Base-by-base conservation (phyloP, 2,797 vertebrate genomes). In the Malurus leucopterus region DNA sequence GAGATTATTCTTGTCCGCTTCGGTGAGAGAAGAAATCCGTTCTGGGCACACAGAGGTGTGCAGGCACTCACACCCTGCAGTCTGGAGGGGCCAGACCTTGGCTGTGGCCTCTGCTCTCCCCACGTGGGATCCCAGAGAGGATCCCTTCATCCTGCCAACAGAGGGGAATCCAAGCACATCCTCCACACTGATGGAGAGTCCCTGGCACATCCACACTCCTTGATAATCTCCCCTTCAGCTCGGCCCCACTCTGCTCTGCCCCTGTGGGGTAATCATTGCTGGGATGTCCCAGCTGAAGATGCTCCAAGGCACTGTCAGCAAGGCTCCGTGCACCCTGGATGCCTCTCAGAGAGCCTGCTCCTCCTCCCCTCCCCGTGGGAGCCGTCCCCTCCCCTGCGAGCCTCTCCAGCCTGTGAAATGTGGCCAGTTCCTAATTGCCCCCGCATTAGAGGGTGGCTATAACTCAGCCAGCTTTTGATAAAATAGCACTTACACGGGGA, bases 381-480 rank as follows among this genome's bases (percentile, higher is more conserved):
- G 87, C 83, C 2, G 0, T 63, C 81, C 62, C 92, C 77, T 84
- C 85, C 85, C 67, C 74, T 77, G 30, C 1, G 2, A 59, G 55
- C 50, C 91, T 93, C 82, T 74, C 89, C 69, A 80, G 91, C 70
- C 86, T 84, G 86, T 91, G 81, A 94, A 94, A 91, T 29, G 81
- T 11, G 15, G 93, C 94, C 93, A 89, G 78, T 46, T 94, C 84
- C 75, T 94, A 93, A 90, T 84, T 91, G 75, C 90, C 90, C 84
- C 72, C 47, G 6, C 91, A 92, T 96, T 94, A 95, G 89, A 93
- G 92, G 85, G 88, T 64, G 76, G 73, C 93, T 61, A 84, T 95
- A 96, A 95, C 87, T 96, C 95, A 95, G 90, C 88, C 86, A 87
- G 90, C 90, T 91, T 87, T 93, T 93, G 96, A 95, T 92, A 95